Conservation (phyloP, 2,113 vertebrate species). For the Colossoma macropomum region DNA sequence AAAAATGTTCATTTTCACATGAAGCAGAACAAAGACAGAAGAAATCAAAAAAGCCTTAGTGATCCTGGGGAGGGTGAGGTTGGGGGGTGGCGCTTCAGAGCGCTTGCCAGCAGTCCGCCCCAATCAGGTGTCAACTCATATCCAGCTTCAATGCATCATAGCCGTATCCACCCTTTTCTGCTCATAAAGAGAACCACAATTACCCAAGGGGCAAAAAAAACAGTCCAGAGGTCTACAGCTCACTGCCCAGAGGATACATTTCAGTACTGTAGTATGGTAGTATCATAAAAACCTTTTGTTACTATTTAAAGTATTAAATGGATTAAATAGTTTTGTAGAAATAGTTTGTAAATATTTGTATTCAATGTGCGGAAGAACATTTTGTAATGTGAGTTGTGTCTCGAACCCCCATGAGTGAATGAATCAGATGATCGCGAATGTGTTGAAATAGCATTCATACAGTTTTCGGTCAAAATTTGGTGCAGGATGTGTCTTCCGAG, state of each 20-base stretch:
- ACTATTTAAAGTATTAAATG: not conserved
- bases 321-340: too few species aligned
- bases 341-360: too few species aligned
- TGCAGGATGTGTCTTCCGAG: too few species aligned
- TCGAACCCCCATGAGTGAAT: too few species aligned
- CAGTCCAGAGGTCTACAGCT: too few species aligned
- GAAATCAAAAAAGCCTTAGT: not conserved
- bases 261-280: too few species aligned
- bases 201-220: constrained; percentile 45
- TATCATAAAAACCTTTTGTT: not conserved
- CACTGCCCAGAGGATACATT: too few species aligned
- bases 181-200: constrained; percentile 28
- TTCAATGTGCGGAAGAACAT: too few species aligned
- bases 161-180: constrained; percentile 7
- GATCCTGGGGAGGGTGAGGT: not conserved
- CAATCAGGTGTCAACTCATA: constrained; percentile 45
- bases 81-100: not conserved
- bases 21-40: constrained; percentile 1
- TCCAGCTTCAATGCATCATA: constrained; percentile 55
- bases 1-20: constrained; percentile 23
- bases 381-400: too few species aligned
- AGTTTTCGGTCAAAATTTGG: too few species aligned
- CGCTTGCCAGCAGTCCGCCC: constrained; percentile 26
- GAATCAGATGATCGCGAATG: too few species aligned
- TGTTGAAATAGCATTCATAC: too few species aligned